A percentile compares a stretch with the other conserved stretches of the same genome.
phyloP scores from a whole-genome alignment of 2,888 invertebrate species.

The Gymnocheta viridis region DNA sequence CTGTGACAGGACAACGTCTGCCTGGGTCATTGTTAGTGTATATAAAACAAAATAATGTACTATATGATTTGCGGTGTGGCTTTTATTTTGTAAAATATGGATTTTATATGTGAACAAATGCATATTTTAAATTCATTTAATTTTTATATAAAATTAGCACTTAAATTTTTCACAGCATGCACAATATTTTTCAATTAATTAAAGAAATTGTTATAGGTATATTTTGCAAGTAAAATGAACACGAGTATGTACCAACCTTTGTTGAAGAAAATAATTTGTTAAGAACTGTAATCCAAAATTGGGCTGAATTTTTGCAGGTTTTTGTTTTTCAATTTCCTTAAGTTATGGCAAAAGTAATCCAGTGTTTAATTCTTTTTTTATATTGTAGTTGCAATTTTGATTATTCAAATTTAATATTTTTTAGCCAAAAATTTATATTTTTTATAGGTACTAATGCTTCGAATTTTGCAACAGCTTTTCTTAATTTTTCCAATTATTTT shows the following conservation, averaged over 20 bases:
- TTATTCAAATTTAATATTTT: conserved; percentile 15
- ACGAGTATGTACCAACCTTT: conserved; percentile 45
- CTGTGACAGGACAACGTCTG: too few relatives aligned
- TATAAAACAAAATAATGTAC: too few relatives aligned
- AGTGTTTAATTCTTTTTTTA: conserved; percentile 2
- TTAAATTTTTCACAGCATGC: too few relatives aligned
- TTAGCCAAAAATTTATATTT: conserved; percentile 6
- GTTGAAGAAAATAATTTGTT: conserved; percentile 43
- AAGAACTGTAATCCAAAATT: conserved; percentile 59
- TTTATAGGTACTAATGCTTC: neutral
- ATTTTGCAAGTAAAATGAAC: neutral
- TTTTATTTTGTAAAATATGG: too few relatives aligned
- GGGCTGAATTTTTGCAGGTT: conserved; percentile 50
- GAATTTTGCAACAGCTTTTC: neutral
- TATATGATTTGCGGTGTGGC: too few relatives aligned
- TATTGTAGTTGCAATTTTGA: neutral
- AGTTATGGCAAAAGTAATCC: conserved; percentile 33
- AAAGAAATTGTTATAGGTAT: too few relatives aligned
- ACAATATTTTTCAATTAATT: too few relatives aligned
- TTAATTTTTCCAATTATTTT: neutral
- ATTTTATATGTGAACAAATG: too few relatives aligned
- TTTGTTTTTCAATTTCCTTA: neutral
- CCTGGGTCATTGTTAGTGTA: too few relatives aligned
- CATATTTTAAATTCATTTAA: too few relatives aligned
- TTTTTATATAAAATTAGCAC: too few relatives aligned